Evolutionary conservation across 2,888 invertebrate genomes (phyloP), one percentile per base, ranked within the genome.

Genomic region (Pherbina coryleti): DNA sequence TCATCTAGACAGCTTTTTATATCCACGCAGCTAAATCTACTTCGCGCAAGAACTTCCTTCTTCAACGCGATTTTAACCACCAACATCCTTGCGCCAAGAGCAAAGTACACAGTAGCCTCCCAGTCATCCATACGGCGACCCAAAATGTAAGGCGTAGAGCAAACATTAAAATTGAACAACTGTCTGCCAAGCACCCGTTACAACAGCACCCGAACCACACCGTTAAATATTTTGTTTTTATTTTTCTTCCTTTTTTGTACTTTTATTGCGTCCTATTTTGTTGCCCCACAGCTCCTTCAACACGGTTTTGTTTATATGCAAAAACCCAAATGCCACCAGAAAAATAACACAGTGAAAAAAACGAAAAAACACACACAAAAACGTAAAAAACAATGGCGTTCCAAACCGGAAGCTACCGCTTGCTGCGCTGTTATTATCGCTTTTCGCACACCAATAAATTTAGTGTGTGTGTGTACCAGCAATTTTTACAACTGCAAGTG

Each of bases 201-300:
- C n/a, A 17, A n/a, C 31, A 28, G 17, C 28, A 64, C n/a, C 34
- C 64, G 7, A 62, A 22, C n/a, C 64, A 64, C 19, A n/a, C 5
- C 25, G 25, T 25, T 1, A 19, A 60, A 57, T n/a, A 19, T 14
- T 14, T 8, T 25, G 0, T 60, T 14, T 19, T 25, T 25, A n/a
- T n/a, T n/a, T n/a, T n/a, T n/a, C n/a, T n/a, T n/a, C n/a, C n/a
- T n/a, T n/a, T 60, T 19, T 57, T 62, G 14, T 49, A 22, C 3
- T 71, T 71, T 71, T 55, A 71, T 71, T 11, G 71, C 34, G 28
- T 37, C 3, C 55, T 22, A 19, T 25, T 71, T 72, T 44, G 55
- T 25, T 44, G 34, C 53, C 69, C 69, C 49, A 28, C 69, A 17
- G 5, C 51, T 9, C 25, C 49, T 9, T 14, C 9, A 3, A 55